Percentiles rank a stretch among this genome's conserved stretches.
Evolutionary conservation across 2,113 vertebrate genomes (phyloP).

Genomic region (Peromyscus californicus): DNA sequence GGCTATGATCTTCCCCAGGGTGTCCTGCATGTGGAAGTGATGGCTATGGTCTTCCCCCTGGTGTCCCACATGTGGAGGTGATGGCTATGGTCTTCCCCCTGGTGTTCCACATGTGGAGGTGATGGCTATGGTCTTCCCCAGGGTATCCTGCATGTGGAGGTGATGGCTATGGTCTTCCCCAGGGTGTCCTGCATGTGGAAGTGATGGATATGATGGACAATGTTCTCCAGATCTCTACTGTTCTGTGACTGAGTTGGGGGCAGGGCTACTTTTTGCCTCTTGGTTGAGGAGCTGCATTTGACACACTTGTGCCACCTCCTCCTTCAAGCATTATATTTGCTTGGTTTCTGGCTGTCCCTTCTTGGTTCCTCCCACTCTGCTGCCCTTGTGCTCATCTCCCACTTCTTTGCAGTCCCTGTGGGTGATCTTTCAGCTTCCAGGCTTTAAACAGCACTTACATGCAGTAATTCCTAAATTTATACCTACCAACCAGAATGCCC

Average conservation of each 20-base stretch:
- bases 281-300: not conserved
- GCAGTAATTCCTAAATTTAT: not conserved
- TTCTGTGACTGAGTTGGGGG: not conserved
- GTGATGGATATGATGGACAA: not conserved
- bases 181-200: not conserved
- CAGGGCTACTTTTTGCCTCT: not conserved
- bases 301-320: not conserved
- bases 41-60: too few relatives aligned
- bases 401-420: too few relatives aligned
- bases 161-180: not conserved
- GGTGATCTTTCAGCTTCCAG: not conserved
- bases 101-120: accelerated
- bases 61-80: not conserved
- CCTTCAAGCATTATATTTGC: not conserved
- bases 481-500: not conserved
- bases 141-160: not conserved
- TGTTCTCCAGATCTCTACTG: not conserved
- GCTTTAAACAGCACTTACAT: not conserved
- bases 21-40: not conserved
- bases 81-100: accelerated
- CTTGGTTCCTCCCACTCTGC: not conserved
- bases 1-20: not conserved
- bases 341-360: not conserved
- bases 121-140: not conserved
- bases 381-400: not conserved